These are phyloP conservation scores for Bothrops jararaca DNA, from an alignment of 2,113 vertebrate species.

Conservation along the genomic window DNA sequence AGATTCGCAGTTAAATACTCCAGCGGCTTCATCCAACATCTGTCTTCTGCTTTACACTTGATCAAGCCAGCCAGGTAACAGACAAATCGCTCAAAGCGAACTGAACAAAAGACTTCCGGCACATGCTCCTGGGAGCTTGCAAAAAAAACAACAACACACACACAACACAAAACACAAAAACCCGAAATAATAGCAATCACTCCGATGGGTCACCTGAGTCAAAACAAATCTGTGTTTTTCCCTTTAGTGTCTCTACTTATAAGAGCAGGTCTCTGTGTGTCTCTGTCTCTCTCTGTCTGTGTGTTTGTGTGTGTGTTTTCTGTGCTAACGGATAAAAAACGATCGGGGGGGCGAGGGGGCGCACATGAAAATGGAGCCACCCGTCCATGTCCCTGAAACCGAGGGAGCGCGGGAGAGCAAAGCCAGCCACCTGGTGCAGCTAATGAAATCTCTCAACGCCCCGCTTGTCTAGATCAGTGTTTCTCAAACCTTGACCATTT, in stretches of 20 bases:
- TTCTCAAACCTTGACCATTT: too few species aligned
- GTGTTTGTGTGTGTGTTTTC: neutral
- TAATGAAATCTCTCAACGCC: rapidly evolving
- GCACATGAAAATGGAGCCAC: too few species aligned
- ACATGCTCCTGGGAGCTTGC: neutral
- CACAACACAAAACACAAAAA: neutral
- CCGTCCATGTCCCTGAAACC: neutral
- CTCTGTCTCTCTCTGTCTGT: neutral
- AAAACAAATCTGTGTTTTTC: neutral
- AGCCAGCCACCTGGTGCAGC: neutral
- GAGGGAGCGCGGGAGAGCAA: slow-evolving; percentile 1
- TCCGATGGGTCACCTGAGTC: neutral
- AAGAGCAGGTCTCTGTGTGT: neutral
- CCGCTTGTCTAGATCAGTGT: neutral
- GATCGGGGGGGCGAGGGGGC: too few species aligned
- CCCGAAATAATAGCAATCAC: neutral
- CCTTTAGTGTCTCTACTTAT: neutral
- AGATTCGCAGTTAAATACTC: slow-evolving; percentile 61
- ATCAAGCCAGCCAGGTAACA: slow-evolving; percentile 45
- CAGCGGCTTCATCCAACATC: slow-evolving; percentile 57
- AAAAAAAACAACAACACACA: neutral
- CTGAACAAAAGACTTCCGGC: neutral
- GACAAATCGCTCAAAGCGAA: slow-evolving; percentile 47
- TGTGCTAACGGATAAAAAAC: neutral
- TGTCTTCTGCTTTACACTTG: slow-evolving; percentile 48